Evolutionary conservation across 1,140 invertebrate genomes (phyloP), one percentile per base, ranked within the genome.

Genomic region (Microplitis mediator): DNA sequence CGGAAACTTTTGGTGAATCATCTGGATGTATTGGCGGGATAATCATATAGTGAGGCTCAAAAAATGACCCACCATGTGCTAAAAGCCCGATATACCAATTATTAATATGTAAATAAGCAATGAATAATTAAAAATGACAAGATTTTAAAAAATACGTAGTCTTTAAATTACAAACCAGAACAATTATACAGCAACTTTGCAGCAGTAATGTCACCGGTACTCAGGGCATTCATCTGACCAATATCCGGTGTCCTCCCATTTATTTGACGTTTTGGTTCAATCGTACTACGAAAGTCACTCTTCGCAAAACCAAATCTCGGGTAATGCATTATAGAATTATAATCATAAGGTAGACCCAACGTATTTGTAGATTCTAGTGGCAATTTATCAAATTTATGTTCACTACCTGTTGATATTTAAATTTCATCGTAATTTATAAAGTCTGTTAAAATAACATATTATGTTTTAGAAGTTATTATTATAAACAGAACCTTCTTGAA

Each of bases 291-390:
- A n/a, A n/a, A n/a, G n/a, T 98, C 84, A 82, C 96, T 98, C 0
- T 99, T 99, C 0, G 98, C 99, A 80, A 98, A 98, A 54, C 96
- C 89, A 0, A n/a, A n/a, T n/a, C n/a, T n/a, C n/a, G 98, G 97
- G 84, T 99, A 99, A 82, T 99, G 98, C 98, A 99, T 99, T 72
- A 99, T 36, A n/a, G n/a, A n/a, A n/a, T n/a, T n/a, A n/a, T n/a
- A n/a, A n/a, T n/a, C n/a, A n/a, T n/a, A n/a, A n/a, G n/a, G n/a
- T n/a, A n/a, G n/a, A n/a, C n/a, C n/a, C n/a, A n/a, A n/a, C n/a
- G n/a, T n/a, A n/a, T n/a, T n/a, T n/a, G n/a, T n/a, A n/a, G n/a
- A n/a, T n/a, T n/a, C n/a, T n/a, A n/a, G n/a, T n/a, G n/a, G n/a
- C n/a, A n/a, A n/a, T n/a, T n/a, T n/a, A n/a, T n/a, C n/a, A n/a